phyloP scores from a whole-genome alignment of 2,888 invertebrate genomes.

The Chymomyza amoena region DNA sequence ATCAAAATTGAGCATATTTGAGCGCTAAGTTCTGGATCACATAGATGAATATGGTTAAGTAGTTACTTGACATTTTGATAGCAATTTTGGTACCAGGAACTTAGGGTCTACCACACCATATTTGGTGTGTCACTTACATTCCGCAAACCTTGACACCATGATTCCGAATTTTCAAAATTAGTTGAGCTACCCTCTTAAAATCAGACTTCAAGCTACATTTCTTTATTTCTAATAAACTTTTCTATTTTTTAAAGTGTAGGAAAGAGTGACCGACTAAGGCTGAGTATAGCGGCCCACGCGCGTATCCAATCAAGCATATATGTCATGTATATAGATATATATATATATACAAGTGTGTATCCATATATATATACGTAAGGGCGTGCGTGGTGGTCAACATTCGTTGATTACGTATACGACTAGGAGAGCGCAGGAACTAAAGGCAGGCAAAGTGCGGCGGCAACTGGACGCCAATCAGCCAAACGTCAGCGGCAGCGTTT shows the following conservation, averaged over 20 bases:
- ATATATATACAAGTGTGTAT: constrained; percentile 17
- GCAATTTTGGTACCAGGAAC: too few species aligned
- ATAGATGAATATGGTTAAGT: too few species aligned
- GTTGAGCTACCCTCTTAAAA: too few species aligned
- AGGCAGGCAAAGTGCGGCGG: background rate
- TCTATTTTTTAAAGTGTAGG: background rate
- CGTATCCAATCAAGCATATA: constrained; percentile 73
- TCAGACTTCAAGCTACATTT: too few species aligned
- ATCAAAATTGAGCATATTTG: too few species aligned
- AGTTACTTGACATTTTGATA: too few species aligned
- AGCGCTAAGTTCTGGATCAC: too few species aligned
- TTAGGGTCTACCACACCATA: too few species aligned
- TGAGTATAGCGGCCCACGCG: constrained; percentile 38
- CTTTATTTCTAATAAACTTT: background rate
- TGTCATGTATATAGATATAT: constrained; percentile 35
- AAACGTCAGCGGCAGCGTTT: constrained; percentile 62
- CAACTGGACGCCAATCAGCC: constrained; percentile 68
- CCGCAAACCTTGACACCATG: too few species aligned
- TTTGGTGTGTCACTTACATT: too few species aligned
- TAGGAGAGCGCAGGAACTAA: background rate
- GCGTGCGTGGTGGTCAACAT: constrained; percentile 69
- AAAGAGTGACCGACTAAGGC: background rate
- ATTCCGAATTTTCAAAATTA: too few species aligned
- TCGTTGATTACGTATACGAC: constrained; percentile 75
- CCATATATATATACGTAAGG: constrained; percentile 26